These are phyloP conservation scores for Diplodus sargus DNA, from an alignment of 2,797 vertebrate genomes.

Conservation along the genomic window DNA sequence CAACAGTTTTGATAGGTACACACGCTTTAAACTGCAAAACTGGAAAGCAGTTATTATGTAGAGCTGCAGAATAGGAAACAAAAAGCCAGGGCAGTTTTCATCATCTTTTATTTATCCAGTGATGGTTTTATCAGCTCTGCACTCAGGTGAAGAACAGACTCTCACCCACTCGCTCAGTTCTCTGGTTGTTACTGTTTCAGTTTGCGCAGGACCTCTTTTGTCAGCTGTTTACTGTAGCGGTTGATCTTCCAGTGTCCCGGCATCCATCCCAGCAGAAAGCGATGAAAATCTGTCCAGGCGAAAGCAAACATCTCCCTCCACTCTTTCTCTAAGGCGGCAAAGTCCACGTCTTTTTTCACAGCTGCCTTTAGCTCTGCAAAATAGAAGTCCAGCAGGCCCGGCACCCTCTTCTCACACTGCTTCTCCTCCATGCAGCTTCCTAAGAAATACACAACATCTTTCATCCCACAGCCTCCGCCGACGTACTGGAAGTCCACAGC, in stretches of 20 bases:
- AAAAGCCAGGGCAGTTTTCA: neutral
- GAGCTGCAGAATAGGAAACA: neutral
- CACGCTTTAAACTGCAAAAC: too few relatives aligned
- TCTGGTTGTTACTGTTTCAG: slow-evolving; percentile 52
- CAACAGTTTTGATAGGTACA: too few relatives aligned
- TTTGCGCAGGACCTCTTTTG: slow-evolving; percentile 77
- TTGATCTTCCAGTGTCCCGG: slow-evolving; percentile 85
- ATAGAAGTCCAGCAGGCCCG: slow-evolving; percentile 78
- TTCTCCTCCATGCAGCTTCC: slow-evolving; percentile 84
- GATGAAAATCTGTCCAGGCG: slow-evolving; percentile 86
- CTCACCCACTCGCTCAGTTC: neutral
- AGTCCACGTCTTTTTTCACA: slow-evolving; percentile 67
- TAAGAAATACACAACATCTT: slow-evolving; percentile 85
- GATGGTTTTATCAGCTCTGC: neutral
- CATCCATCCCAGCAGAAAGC: slow-evolving; percentile 87
- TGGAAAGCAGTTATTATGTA: neutral
- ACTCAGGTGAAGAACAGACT: neutral
- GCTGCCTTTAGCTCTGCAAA: slow-evolving; percentile 76
- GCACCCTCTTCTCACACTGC: slow-evolving; percentile 80
- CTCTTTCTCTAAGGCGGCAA: slow-evolving; percentile 79
- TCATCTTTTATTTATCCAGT: slow-evolving; percentile 20
- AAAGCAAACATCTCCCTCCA: slow-evolving; percentile 85
- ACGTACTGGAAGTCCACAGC: slow-evolving; percentile 88
- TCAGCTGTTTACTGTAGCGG: slow-evolving; percentile 80
- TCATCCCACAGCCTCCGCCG: slow-evolving; percentile 86